Evolutionary conservation across 2,113 vertebrate genomes (phyloP).

Genomic region (Lates calcarifer): DNA sequence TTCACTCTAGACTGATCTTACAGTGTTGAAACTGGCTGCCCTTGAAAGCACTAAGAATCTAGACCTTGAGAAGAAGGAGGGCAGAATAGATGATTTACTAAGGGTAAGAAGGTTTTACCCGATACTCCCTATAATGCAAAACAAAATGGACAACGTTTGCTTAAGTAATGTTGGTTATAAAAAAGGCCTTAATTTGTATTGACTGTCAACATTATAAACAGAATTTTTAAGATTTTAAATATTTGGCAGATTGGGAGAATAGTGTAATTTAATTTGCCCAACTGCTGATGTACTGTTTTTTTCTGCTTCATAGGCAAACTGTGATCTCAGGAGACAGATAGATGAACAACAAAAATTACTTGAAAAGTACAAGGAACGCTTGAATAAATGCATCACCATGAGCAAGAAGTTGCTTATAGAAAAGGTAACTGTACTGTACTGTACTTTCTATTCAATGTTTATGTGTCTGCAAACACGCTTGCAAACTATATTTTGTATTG

Average conservation of each 20-base stretch:
- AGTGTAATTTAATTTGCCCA: background rate
- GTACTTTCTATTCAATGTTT: background rate
- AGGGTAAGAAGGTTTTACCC: conserved; percentile 88
- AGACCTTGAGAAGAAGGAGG: conserved; percentile 99
- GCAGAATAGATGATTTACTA: conserved; percentile 98
- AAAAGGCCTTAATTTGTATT: background rate
- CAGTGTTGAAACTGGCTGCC: conserved; percentile 97
- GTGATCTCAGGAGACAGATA: conserved; percentile 99
- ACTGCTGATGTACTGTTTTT: conserved; percentile 5
- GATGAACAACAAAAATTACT: conserved; percentile 99
- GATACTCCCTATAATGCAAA: no score
- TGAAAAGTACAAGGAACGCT: conserved; percentile 99
- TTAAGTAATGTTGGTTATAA: background rate
- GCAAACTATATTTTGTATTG: conserved; percentile 1
- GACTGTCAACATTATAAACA: background rate
- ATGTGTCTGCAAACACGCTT: background rate
- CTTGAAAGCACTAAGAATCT: conserved; percentile 99
- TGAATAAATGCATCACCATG: conserved; percentile 99
- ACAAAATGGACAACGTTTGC: background rate
- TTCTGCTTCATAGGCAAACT: conserved; percentile 90
- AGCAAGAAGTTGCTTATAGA: conserved; percentile 99
- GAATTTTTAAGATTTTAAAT: background rate
- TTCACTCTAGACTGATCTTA: conserved; percentile 93
- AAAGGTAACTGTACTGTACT: conserved; percentile 88
- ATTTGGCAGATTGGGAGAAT: conserved; percentile 1